Percentiles rank a stretch among this genome's conserved stretches.
phyloP scores from a whole-genome alignment of 2,888 invertebrate genomes.

The Penaeus monodon region DNA sequence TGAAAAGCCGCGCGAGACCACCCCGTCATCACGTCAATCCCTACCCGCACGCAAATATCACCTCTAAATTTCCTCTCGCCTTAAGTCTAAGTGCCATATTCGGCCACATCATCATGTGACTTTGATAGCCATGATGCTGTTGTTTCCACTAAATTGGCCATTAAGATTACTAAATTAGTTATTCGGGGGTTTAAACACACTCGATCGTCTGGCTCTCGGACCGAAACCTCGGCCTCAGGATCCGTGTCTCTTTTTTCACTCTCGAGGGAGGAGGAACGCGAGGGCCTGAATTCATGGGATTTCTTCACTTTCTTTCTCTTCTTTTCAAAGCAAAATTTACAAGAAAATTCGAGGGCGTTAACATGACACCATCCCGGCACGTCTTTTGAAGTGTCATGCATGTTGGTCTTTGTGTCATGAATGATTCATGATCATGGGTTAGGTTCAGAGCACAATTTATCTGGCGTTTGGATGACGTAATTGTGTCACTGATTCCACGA shows the following conservation, averaged over 20 bases:
- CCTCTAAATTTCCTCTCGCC: slow-evolving; percentile 20
- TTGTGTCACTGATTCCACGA: too few species aligned
- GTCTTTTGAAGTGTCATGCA: too few species aligned
- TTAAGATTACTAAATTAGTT: slow-evolving; percentile 19
- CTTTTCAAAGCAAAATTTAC: too few species aligned
- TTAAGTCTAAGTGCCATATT: slow-evolving; percentile 22
- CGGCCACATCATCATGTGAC: slow-evolving; percentile 5
- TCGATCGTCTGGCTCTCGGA: neutral
- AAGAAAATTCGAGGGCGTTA: too few species aligned
- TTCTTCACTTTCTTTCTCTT: too few species aligned
- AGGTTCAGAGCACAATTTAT: too few species aligned
- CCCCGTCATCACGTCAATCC: slow-evolving; percentile 36
- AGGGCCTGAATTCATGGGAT: too few species aligned
- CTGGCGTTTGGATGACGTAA: too few species aligned
- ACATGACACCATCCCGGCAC: too few species aligned
- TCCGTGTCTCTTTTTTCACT: neutral
- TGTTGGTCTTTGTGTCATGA: too few species aligned
- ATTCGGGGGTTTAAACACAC: slow-evolving; percentile 19
- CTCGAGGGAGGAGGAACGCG: neutral
- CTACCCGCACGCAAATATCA: slow-evolving; percentile 37
- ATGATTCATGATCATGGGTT: too few species aligned
- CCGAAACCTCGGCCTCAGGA: too few species aligned
- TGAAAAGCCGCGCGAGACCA: slow-evolving; percentile 8
- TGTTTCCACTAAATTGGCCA: slow-evolving; percentile 21
- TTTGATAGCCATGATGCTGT: slow-evolving; percentile 17